Base-by-base conservation (phyloP, 2,797 vertebrate genomes). In the Chelmon rostratus region DNA sequence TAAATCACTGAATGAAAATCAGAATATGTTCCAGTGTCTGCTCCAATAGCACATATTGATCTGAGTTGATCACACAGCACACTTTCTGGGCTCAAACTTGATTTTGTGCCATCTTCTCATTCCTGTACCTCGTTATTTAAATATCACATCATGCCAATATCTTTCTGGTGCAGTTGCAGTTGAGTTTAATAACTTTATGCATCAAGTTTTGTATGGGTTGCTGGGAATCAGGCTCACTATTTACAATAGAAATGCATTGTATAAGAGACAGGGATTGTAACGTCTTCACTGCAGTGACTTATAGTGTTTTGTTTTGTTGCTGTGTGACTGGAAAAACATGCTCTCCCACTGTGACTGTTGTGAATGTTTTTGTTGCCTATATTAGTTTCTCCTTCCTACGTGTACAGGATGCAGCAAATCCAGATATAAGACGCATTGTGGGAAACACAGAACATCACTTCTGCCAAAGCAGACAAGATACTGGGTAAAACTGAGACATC, bases 1-100 rank as follows among this genome's bases (percentile, higher is more conserved):
- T 59, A 56, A 58, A 67, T 68, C 28, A 78, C 31, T 44, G 19
- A 46, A 68, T 59, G 59, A 33, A 53, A 71, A 21, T 74, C 4
- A 44, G n/a, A 18, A 40, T 53, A 23, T 68, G n/a, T 46, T 23
- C 44, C 35, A 38, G 11, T 31, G 53, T 28, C 31, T 44, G 9
- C 52, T 68, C 52, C 6, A 42, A 31, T 50, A 21, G 62, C 53
- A 38, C 52, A 59, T 37, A 15, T 18, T 8, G 21, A 71, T 65
- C 16, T 11, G 23, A 58, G 46, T 11, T 21, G 33, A 40, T 53
- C 15, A 63, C 19, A 18, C 35, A 2, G 73, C 54, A 63, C 6
- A 18, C 13, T 44, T 11, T 25, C 4, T 16, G 46, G 15, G 23
- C 23, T n/a, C 5, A 7, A 21, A 46, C 3, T 4, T 28, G 16